Evolutionary conservation across 2,113 vertebrate genomes (phyloP).

Genomic region (Salvator merianae): DNA sequence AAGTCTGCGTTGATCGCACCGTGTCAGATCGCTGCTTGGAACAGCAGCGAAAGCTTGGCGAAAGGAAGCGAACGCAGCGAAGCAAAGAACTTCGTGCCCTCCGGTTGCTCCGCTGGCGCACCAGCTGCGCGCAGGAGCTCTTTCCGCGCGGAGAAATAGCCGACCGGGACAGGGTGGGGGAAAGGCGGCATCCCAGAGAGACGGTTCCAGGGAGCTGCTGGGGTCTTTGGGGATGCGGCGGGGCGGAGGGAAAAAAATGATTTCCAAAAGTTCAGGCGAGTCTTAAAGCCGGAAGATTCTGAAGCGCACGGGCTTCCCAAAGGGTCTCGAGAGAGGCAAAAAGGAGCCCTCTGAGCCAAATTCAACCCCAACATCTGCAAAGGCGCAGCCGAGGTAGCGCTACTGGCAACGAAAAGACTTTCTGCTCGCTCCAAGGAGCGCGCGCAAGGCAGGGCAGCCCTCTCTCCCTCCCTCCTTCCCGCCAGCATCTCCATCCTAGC

Average conservation of each 20-base stretch:
- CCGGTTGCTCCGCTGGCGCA: background rate
- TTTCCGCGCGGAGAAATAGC: background rate
- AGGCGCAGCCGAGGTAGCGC: slow-evolving; percentile 37
- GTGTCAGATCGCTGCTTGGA: too few relatives aligned
- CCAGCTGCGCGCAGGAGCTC: background rate
- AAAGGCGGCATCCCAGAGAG: background rate
- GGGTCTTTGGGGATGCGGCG: background rate
- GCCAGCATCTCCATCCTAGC: background rate
- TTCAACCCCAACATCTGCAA: slow-evolving; percentile 48
- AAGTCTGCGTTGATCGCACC: too few relatives aligned
- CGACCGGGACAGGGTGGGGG: background rate
- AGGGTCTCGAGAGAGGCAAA: background rate
- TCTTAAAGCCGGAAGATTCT: background rate
- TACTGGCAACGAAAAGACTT: background rate
- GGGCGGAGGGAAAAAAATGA: background rate
- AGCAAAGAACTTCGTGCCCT: slow-evolving; percentile 1
- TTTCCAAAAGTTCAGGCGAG: background rate
- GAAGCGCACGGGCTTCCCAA: background rate
- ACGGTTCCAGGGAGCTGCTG: background rate
- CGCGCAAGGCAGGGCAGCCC: background rate
- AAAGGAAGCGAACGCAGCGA: too few relatives aligned
- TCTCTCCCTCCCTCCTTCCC: background rate
- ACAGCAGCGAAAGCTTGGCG: too few relatives aligned
- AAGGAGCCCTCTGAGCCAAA: background rate
- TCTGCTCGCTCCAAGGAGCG: background rate